Conservation (phyloP, 2,888 invertebrate species). For the Drosophila algonquin region DNA sequence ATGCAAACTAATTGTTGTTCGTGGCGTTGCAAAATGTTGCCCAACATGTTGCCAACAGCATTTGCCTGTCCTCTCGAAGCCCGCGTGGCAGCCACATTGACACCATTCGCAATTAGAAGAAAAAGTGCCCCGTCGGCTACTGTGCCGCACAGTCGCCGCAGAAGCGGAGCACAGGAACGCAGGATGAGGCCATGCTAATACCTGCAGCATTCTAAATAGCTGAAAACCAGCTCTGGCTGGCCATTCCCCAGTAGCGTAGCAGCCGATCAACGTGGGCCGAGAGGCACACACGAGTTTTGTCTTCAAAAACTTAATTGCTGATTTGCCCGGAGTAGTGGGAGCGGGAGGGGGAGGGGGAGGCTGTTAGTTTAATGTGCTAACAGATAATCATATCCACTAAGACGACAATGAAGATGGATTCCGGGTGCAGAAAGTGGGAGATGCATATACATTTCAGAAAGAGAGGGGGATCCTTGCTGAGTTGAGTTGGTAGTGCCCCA, state of each 20-base stretch:
- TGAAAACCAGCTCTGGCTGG: constrained; percentile 51
- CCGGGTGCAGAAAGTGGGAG: background rate
- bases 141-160: constrained; percentile 28
- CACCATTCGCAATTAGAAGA: constrained; percentile 76
- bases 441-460: no score
- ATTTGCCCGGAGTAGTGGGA: constrained; percentile 45
- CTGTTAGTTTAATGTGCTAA: constrained; percentile 69
- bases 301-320: constrained; percentile 67
- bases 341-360: constrained; percentile 43
- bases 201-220: constrained; percentile 57
- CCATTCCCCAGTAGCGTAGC: constrained; percentile 54
- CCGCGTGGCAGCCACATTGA: constrained; percentile 52
- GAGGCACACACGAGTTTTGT: constrained; percentile 36
- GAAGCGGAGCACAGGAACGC: background rate
- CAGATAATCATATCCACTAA: constrained; percentile 63
- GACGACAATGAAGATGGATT: constrained; percentile 53
- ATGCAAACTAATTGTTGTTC: constrained; percentile 67
- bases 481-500: no score
- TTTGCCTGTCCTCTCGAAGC: background rate
- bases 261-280: constrained; percentile 29
- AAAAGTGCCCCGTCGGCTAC: constrained; percentile 72
- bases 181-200: constrained; percentile 52
- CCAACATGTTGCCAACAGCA: constrained; percentile 21
- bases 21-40: constrained; percentile 46
- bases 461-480: background rate